Evolutionary conservation across 2,888 invertebrate species (phyloP).

Genomic region (Drosophila nigritarsus): DNA sequence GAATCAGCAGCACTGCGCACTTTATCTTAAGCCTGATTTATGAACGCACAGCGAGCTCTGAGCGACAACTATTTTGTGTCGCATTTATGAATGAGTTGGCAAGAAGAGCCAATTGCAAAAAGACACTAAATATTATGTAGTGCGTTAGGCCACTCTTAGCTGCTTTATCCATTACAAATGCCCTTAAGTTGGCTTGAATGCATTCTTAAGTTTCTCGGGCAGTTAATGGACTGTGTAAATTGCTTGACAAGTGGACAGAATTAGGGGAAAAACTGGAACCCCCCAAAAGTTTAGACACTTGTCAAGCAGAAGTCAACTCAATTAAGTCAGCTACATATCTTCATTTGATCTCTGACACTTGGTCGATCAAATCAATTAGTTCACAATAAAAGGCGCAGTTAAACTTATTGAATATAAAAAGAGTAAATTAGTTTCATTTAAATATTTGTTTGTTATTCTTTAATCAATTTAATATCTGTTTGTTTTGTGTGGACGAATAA

Average conservation of each 20-base stretch:
- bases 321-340: constrained; percentile 24
- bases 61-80: constrained; percentile 8
- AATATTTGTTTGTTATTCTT: background rate
- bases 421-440: background rate
- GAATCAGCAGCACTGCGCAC: constrained; percentile 18
- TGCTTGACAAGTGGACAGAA: constrained; percentile 6
- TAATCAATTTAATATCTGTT: constrained; percentile 2
- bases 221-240: constrained; percentile 11
- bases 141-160: background rate
- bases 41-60: background rate
- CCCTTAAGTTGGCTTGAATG: constrained; percentile 2
- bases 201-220: background rate
- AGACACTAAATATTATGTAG: background rate
- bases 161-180: background rate
- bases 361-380: background rate
- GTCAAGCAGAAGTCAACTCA: constrained; percentile 14
- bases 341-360: constrained; percentile 31
- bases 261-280: background rate
- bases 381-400: background rate
- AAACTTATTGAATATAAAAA: background rate
- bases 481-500: background rate
- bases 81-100: constrained; percentile 12
- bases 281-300: constrained; percentile 1
- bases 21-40: constrained; percentile 38
- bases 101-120: constrained; percentile 1